A percentile compares a stretch with the other conserved stretches of the same genome.
phyloP scores from a whole-genome alignment of 2,888 invertebrate genomes.

The Anarsia innoxiella region DNA sequence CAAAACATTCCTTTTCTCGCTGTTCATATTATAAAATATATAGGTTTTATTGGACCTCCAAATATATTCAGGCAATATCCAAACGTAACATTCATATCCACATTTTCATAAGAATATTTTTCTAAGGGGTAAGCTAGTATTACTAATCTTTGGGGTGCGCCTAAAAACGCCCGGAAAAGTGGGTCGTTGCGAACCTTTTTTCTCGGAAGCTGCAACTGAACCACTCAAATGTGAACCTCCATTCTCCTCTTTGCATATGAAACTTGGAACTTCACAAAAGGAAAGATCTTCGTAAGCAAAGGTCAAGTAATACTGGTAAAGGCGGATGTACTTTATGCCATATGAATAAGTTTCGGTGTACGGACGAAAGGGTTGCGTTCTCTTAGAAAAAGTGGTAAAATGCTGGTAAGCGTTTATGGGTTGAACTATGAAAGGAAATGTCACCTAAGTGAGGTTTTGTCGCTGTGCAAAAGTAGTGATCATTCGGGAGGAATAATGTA shows the following conservation, averaged over 20 bases:
- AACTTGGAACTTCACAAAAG: constrained; percentile 1
- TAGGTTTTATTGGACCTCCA: constrained; percentile 17
- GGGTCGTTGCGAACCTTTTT: constrained; percentile 51
- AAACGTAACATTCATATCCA: constrained; percentile 37
- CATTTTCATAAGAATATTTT: constrained; percentile 45
- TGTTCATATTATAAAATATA: constrained; percentile 17
- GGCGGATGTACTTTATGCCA: constrained; percentile 42
- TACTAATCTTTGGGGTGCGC: constrained; percentile 46
- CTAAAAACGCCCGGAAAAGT: constrained; percentile 48
- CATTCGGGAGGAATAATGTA: constrained; percentile 19
- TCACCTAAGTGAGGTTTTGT: constrained; percentile 40
- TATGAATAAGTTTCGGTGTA: constrained; percentile 57
- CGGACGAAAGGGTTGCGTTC: constrained; percentile 46
- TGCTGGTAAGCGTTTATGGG: constrained; percentile 56
- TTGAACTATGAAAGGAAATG: constrained; percentile 39
- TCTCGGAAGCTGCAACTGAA: constrained; percentile 31
- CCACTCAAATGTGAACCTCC: constrained; percentile 8
- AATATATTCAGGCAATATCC: constrained; percentile 38
- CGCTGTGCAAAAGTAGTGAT: constrained; percentile 34
- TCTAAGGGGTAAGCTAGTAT: constrained; percentile 37
- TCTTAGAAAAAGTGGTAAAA: constrained; percentile 48
- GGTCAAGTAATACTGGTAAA: constrained; percentile 30
- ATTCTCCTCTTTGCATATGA: neutral
- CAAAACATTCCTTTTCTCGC: constrained; percentile 15
- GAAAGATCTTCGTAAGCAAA: constrained; percentile 7